These are phyloP conservation scores for Aegotheles bennettii DNA, from an alignment of 2,113 vertebrate species.

Conservation along the genomic window DNA sequence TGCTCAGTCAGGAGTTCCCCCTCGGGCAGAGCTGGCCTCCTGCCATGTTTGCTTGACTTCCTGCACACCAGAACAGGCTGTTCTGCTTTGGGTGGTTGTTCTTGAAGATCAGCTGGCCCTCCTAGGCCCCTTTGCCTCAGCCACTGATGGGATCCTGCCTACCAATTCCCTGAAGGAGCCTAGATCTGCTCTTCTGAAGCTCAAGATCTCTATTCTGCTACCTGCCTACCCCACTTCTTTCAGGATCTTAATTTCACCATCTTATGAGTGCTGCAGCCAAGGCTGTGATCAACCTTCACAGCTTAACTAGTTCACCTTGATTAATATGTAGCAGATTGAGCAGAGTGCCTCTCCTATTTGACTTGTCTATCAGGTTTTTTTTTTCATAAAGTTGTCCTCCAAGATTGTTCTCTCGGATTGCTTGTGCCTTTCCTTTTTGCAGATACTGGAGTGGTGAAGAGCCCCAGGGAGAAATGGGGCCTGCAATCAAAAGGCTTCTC, in stretches of 20 bases:
- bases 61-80: neutral
- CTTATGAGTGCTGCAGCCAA: neutral
- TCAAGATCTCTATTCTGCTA: neutral
- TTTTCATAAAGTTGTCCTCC: neutral
- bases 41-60: neutral
- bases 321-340: neutral
- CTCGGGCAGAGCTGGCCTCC: neutral
- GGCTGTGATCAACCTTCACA: neutral
- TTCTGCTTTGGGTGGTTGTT: neutral
- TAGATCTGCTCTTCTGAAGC: neutral
- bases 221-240: neutral
- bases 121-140: neutral
- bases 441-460: neutral
- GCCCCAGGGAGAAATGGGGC: neutral
- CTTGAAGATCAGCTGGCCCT: neutral
- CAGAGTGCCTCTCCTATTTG: neutral
- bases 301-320: neutral
- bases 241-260: neutral
- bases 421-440: neutral
- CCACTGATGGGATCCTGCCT: neutral
- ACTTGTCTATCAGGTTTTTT: neutral
- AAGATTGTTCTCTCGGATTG: neutral
- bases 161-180: neutral
- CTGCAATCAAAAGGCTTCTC: neutral
- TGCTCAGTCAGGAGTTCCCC: slow-evolving; percentile 39